These are phyloP conservation scores for Drosophila atripex DNA, from an alignment of 2,888 invertebrate species.

Conservation along the genomic window DNA sequence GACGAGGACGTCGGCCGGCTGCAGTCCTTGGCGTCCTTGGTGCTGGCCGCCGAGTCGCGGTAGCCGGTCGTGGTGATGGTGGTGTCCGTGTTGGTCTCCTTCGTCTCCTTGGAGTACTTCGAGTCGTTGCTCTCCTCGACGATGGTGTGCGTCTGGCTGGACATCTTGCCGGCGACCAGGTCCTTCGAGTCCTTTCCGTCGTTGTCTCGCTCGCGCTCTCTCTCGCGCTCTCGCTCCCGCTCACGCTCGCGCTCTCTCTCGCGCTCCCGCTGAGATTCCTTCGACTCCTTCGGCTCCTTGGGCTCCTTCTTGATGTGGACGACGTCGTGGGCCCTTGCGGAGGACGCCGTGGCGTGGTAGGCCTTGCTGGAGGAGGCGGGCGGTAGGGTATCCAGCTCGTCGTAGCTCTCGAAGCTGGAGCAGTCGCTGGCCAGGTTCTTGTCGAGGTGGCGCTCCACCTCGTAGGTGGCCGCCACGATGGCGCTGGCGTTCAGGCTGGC, in stretches of 20 bases:
- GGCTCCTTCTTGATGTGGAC: conserved; percentile 46
- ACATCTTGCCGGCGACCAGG: conserved; percentile 54
- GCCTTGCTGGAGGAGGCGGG: conserved; percentile 12
- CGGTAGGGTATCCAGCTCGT: conserved; percentile 79
- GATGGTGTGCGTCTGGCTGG: conserved; percentile 55
- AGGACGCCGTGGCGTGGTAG: neutral
- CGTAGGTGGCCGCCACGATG: conserved; percentile 94
- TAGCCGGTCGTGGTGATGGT: conserved; percentile 77
- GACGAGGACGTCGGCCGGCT: conserved; percentile 85
- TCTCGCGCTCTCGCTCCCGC: neutral
- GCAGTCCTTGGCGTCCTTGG: conserved; percentile 80
- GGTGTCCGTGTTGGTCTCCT: conserved; percentile 81
- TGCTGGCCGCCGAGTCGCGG: conserved; percentile 76
- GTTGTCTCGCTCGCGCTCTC: conserved; percentile 30
- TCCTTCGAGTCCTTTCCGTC: conserved; percentile 39
- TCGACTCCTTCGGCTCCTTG: conserved; percentile 43
- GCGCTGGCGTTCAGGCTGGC: conserved; percentile 96
- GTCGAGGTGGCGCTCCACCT: conserved; percentile 85
- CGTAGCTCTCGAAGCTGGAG: conserved; percentile 82
- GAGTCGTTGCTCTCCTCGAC: conserved; percentile 81
- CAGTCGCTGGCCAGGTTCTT: conserved; percentile 82
- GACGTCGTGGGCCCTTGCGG: neutral
- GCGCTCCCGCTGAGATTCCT: conserved; percentile 20
- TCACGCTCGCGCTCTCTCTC: conserved; percentile 22
- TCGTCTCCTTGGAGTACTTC: conserved; percentile 81